Evolutionary conservation across 2,113 vertebrate genomes (phyloP), one percentile per base, ranked within the genome.

Genomic region (Pelecanus crispus): DNA sequence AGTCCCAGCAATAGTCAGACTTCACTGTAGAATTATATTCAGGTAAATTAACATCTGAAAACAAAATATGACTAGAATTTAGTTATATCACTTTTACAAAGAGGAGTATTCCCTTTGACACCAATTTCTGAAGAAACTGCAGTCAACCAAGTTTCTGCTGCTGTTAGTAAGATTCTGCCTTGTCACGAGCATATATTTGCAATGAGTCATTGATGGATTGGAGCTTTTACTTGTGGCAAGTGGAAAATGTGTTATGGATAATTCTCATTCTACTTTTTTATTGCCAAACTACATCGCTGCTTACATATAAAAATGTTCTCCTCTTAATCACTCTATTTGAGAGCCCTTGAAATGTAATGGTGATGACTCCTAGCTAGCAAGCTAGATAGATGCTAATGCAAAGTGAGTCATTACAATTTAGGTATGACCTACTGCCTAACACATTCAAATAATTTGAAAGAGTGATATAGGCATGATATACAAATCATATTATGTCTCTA

Each of bases 401-500:
- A 89, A 97, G 75, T 78, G 58, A 92, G 77, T 81, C 80, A 94
- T 94, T 97, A 72, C 81, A 86, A 87, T 92, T 95, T 92, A 86
- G 83, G 44, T 94, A 81, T 89, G 86, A 97, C 95, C 91, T 89
- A 92, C 44, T 84, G 86, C 68, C 77, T 94, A 75, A 84, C 56
- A 86, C 34, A 52, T 90, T 96, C 66, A 84, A 81, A 88, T 86
- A 88, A 90, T 92, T 86, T 92, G 79, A 38, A 85, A 85, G 67
- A 96, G 61, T 50, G 66, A 82, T 92, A 84, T 56, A 78, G 52
- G 44, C 53, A 63, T 90, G 66, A 83, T 92, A 90, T 93, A 90
- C 78, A 92, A 93, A 91, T 94, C 78, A 92, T 80, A 72, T 87
- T 85, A 84, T 67, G 77, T 86, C 72, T 87, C 34, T 92, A 81